These are phyloP conservation scores for Lathamus discolor DNA, from an alignment of 2,113 vertebrate species.

Conservation along the genomic window DNA sequence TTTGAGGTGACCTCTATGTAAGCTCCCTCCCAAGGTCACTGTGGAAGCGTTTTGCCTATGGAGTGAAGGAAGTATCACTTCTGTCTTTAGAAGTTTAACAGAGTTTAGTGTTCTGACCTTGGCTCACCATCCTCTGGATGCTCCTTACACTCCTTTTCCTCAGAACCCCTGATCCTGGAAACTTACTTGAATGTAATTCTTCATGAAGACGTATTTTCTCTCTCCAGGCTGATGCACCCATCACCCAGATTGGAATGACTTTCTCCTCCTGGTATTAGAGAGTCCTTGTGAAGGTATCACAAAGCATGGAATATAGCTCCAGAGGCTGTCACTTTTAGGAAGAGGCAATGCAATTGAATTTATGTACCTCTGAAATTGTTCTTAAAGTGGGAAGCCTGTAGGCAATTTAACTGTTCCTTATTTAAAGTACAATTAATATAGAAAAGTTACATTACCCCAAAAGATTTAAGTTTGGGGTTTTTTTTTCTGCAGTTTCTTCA, in stretches of 20 bases:
- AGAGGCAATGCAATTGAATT: neutral
- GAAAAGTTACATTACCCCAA: neutral
- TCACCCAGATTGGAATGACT: conserved; percentile 21
- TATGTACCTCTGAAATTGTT: conserved; percentile 15
- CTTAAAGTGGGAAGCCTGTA: neutral
- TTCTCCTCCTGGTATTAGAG: neutral
- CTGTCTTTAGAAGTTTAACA: neutral
- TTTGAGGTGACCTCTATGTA: neutral
- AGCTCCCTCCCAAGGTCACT: neutral
- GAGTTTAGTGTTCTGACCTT: neutral
- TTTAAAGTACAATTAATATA: neutral
- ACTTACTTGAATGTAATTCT: neutral
- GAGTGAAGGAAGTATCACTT: neutral
- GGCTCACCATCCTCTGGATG: neutral
- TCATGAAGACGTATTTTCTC: neutral
- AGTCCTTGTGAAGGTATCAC: neutral
- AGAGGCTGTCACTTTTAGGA: conserved; percentile 35
- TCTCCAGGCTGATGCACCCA: neutral
- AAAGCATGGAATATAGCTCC: conserved; percentile 14
- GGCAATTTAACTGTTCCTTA: conserved; percentile 1
- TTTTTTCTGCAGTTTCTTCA: neutral
- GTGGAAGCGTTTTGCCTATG: neutral
- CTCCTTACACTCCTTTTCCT: neutral
- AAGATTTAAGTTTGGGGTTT: neutral
- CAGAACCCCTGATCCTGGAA: neutral